phyloP scores from a whole-genome alignment of 2,797 vertebrate genomes.

The Macropus fuliginosus region DNA sequence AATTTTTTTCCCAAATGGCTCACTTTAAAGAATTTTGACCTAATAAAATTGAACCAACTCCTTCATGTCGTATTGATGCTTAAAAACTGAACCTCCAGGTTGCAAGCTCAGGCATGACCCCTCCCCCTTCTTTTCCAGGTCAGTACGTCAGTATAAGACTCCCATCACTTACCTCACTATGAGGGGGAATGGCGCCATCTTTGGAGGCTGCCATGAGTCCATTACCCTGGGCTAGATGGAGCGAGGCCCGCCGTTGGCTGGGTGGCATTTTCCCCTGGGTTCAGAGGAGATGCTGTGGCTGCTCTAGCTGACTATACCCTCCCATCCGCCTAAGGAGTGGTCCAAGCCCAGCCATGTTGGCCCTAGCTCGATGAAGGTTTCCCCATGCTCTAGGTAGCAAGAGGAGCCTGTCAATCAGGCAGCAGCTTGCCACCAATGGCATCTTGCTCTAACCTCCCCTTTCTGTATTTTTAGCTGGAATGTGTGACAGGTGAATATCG shows the following conservation, averaged over 20 bases:
- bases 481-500: slow-evolving; percentile 51
- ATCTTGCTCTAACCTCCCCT: slow-evolving; percentile 52
- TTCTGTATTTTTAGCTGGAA: slow-evolving; percentile 65
- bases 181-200: background rate
- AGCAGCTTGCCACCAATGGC: slow-evolving; percentile 29
- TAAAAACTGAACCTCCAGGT: slow-evolving; percentile 18
- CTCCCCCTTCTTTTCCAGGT: background rate
- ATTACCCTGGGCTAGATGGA: background rate
- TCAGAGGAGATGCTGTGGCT: background rate
- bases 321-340: background rate
- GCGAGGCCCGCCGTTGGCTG: background rate
- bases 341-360: slow-evolving; percentile 32
- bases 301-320: background rate
- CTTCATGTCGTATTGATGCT: background rate
- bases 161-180: slow-evolving; percentile 18
- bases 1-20: background rate
- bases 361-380: background rate
- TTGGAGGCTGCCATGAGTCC: background rate
- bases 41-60: background rate
- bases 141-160: background rate
- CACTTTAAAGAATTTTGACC: background rate
- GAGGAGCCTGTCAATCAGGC: slow-evolving; percentile 27
- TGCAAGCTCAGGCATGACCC: background rate
- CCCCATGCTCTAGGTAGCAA: slow-evolving; percentile 30
- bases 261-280: slow-evolving; percentile 20